Percentiles rank a stretch among this genome's conserved stretches.
Conservation (phyloP, 2,888 invertebrate species). For the Ormyrus thymus region DNA sequence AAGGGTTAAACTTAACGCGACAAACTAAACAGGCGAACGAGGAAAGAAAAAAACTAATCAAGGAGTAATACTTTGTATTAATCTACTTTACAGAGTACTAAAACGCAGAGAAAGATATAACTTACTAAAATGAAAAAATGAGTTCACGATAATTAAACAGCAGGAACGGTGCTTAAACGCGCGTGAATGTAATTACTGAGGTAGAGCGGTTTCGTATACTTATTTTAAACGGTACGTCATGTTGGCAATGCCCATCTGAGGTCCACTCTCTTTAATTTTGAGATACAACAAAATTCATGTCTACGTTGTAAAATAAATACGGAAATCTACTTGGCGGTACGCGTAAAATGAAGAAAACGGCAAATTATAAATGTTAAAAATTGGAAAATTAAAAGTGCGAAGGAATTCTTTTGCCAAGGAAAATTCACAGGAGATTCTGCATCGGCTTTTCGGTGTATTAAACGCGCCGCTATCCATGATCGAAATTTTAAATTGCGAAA, state of each 20-base stretch:
- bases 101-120: conserved; percentile 25
- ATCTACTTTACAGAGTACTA: conserved; percentile 8
- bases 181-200: conserved; percentile 60
- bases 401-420: conserved; percentile 26
- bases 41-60: conserved; percentile 4
- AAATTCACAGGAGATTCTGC: conserved; percentile 51
- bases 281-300: not conserved
- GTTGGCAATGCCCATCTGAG: conserved; percentile 54
- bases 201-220: conserved; percentile 71
- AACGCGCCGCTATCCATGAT: conserved; percentile 20
- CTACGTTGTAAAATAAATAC: conserved; percentile 4
- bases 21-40: conserved; percentile 14
- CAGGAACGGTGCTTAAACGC: conserved; percentile 26
- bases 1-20: conserved; percentile 20
- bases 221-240: conserved; percentile 57
- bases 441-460: conserved; percentile 7
- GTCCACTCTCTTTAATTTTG: conserved; percentile 25
- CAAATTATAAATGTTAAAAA: conserved; percentile 6
- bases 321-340: not conserved
- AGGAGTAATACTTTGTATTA: conserved; percentile 48
- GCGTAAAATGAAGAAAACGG: not conserved
- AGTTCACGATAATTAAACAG: conserved; percentile 32
- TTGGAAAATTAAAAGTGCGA: not conserved
- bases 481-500: conserved; percentile 13
- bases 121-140: conserved; percentile 17